Evolutionary conservation across 2,113 vertebrate genomes (phyloP).

Genomic region (Callospermophilus lateralis): DNA sequence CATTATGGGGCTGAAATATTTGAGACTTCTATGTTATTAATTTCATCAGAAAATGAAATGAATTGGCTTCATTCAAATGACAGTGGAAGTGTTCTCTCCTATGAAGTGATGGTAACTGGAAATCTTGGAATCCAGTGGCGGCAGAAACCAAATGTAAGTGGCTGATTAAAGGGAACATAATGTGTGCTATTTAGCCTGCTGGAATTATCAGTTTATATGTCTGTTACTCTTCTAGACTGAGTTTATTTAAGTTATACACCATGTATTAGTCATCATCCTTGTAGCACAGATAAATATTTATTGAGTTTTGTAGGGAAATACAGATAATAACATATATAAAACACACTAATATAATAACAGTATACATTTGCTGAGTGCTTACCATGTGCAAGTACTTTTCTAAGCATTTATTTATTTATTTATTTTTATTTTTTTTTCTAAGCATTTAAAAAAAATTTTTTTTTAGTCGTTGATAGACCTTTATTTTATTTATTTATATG

Average conservation of each 20-base stretch:
- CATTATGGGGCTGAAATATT: conserved; percentile 93
- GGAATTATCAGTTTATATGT: not conserved
- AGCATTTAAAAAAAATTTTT: not conserved
- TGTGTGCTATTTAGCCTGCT: not conserved
- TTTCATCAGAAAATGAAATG: conserved; percentile 93
- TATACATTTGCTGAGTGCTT: not conserved
- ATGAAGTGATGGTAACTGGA: conserved; percentile 94
- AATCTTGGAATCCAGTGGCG: conserved; percentile 96
- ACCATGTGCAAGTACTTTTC: not conserved
- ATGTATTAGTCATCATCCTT: not conserved
- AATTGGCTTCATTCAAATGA: conserved; percentile 74
- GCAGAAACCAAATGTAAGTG: conserved; percentile 91
- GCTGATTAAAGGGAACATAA: rapidly evolving
- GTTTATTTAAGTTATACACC: not conserved
- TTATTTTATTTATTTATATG: too few relatives aligned
- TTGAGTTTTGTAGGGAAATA: not conserved
- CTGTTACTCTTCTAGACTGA: rapidly evolving
- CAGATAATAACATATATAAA: not conserved
- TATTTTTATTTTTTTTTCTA: too few relatives aligned
- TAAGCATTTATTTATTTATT: conserved; percentile 1
- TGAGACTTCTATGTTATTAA: conserved; percentile 87
- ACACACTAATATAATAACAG: not conserved
- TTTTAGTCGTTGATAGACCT: too few relatives aligned
- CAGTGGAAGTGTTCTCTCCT: conserved; percentile 73
- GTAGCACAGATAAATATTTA: not conserved